Percentiles rank a stretch among this genome's conserved stretches.
Evolutionary conservation across 2,113 vertebrate genomes (phyloP).

Genomic region (Grammatotria lemairii): DNA sequence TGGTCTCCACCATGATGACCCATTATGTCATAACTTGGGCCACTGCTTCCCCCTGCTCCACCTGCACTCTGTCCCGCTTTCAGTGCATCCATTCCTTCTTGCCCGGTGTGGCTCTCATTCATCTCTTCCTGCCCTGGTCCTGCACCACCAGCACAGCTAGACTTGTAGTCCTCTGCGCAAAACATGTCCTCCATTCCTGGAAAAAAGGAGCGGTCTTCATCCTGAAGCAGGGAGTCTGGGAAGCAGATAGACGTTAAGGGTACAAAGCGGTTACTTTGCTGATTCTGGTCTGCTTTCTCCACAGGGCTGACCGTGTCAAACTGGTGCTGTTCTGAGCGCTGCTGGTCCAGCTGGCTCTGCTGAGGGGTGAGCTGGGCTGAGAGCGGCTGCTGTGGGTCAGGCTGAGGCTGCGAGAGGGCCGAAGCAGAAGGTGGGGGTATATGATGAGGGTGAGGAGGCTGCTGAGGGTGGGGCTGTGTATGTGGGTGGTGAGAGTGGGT

Average conservation of each 20-base stretch:
- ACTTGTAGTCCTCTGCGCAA: constrained; percentile 83
- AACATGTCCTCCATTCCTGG: constrained; percentile 98
- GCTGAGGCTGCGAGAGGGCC: constrained; percentile 55
- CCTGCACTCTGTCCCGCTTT: constrained; percentile 51
- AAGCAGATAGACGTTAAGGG: constrained; percentile 93
- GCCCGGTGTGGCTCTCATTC: constrained; percentile 57
- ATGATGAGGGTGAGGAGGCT: constrained; percentile 62
- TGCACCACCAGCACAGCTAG: constrained; percentile 73
- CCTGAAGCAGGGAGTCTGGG: constrained; percentile 87
- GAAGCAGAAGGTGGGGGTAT: constrained; percentile 55
- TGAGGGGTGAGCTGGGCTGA: constrained; percentile 68
- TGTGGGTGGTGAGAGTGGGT: constrained; percentile 64
- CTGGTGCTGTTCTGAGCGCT: constrained; percentile 77
- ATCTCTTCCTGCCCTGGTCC: constrained; percentile 70
- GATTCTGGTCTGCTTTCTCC: constrained; percentile 71
- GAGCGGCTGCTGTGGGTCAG: constrained; percentile 60
- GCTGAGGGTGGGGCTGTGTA: constrained; percentile 50
- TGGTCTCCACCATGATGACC: constrained; percentile 75
- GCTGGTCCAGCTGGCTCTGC: constrained; percentile 77
- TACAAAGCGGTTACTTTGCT: constrained; percentile 79
- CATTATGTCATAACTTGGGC: constrained; percentile 75
- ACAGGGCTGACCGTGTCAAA: constrained; percentile 78
- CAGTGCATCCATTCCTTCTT: constrained; percentile 62
- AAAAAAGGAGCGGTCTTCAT: constrained; percentile 88
- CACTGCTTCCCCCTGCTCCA: constrained; percentile 52